Conservation (phyloP, 1,140 invertebrate genomes). For the Papilio aristodemus region DNA sequence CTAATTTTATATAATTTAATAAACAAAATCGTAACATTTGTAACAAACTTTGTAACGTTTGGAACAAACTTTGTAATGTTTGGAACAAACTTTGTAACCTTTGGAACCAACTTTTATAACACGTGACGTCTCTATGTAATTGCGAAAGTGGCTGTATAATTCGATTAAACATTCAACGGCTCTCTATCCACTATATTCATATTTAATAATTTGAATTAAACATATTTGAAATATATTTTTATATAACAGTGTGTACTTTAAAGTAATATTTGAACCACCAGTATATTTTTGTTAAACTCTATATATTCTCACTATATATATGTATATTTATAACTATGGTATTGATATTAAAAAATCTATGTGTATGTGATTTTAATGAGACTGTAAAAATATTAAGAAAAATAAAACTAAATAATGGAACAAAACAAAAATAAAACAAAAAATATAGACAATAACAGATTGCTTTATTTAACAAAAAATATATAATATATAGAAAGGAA, state of each 20-base stretch:
- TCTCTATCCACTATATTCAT: constrained; percentile 30
- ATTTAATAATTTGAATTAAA: constrained; percentile 34
- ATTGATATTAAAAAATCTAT: constrained; percentile 50
- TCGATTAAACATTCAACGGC: constrained; percentile 33
- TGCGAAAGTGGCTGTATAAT: constrained; percentile 22
- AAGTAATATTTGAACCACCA: constrained; percentile 73
- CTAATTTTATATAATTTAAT: constrained; percentile 35
- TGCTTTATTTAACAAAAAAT: constrained; percentile 81
- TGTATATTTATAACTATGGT: constrained; percentile 66
- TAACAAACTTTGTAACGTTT: constrained; percentile 7
- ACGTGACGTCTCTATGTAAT: constrained; percentile 21
- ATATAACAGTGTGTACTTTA: constrained; percentile 55
- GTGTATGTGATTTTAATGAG: constrained; percentile 42
- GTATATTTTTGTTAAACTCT: constrained; percentile 67
- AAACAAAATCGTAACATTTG: constrained; percentile 5
- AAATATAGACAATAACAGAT: constrained; percentile 77
- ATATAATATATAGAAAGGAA: constrained; percentile 78
- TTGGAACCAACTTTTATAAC: constrained; percentile 21
- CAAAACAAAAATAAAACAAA: constrained; percentile 73
- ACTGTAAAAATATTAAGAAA: constrained; percentile 42
- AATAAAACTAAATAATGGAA: constrained; percentile 51
- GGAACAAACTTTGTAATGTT: constrained; percentile 22
- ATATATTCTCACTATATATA: constrained; percentile 75
- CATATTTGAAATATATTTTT: constrained; percentile 43
- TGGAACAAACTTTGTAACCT: constrained; percentile 33